These are phyloP conservation scores for Pagetopsis macropterus DNA, from an alignment of 2,797 vertebrate species.

Conservation along the genomic window DNA sequence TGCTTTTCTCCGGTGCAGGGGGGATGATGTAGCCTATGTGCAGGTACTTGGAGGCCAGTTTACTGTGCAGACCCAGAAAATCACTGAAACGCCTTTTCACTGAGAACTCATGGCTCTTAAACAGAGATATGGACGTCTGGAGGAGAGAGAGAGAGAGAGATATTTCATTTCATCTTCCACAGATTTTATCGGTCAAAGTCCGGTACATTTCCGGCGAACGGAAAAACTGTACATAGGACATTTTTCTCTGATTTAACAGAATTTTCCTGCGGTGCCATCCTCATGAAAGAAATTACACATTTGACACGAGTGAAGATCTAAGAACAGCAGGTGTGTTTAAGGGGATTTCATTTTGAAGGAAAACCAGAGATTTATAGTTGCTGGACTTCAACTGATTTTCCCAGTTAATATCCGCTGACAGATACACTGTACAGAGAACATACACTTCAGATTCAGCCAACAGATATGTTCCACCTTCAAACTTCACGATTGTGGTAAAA, in stretches of 20 bases:
- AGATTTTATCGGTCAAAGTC: not conserved
- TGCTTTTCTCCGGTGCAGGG: conserved; percentile 97
- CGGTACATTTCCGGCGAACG: not conserved
- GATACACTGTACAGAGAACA: no score
- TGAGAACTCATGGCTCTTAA: conserved; percentile 89
- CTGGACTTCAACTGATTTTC: no score
- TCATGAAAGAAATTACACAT: not conserved
- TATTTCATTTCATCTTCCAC: not conserved
- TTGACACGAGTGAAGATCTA: not conserved
- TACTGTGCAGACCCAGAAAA: conserved; percentile 95
- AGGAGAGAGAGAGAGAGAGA: conserved; percentile 6
- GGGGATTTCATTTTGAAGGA: no score
- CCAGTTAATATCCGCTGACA: no score
- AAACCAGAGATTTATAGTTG: no score
- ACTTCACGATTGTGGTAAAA: no score
- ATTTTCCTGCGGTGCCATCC: no score
- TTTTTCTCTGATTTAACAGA: no score
- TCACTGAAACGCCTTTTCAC: conserved; percentile 97
- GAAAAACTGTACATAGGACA: no score
- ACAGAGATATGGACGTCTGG: conserved; percentile 90
- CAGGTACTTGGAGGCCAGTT: conserved; percentile 94
- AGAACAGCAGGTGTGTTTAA: not conserved
- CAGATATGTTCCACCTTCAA: no score
- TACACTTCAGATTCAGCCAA: no score
- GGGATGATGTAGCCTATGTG: conserved; percentile 96